phyloP scores from a whole-genome alignment of 2,113 vertebrate genomes.

The Peromyscus polionotus region DNA sequence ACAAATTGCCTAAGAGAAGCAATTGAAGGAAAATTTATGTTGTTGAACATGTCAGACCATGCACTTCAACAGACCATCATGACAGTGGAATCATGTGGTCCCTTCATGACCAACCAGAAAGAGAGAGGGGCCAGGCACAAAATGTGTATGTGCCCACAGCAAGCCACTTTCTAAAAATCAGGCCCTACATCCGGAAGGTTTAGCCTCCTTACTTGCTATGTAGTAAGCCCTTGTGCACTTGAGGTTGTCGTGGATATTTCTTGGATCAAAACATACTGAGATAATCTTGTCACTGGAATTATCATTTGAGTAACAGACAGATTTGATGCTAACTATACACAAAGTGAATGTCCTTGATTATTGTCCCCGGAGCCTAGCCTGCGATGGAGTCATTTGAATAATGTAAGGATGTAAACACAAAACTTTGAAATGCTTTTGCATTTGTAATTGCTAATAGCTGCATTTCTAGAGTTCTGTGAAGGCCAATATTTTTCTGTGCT shows the following conservation, averaged over 20 bases:
- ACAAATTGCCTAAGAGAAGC: background rate
- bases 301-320: background rate
- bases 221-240: no score
- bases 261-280: background rate
- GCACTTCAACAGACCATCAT: background rate
- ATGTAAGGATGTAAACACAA: background rate
- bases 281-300: background rate
- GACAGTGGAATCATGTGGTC: background rate
- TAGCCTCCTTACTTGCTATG: background rate
- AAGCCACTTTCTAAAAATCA: background rate
- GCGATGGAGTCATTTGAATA: background rate
- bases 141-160: no score
- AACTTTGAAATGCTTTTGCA: background rate
- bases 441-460: background rate
- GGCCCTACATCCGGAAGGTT: background rate
- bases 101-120: no score
- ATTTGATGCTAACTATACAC: background rate
- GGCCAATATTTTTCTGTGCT: no score
- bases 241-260: no score
- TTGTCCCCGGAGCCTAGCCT: background rate
- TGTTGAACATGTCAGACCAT: background rate
- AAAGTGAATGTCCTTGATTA: background rate
- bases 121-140: no score
- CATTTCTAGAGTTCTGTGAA: no score
- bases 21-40: background rate